Evolutionary conservation across 2,797 vertebrate species (phyloP), one percentile per base, ranked within the genome.

Genomic region (Anguilla obscura): DNA sequence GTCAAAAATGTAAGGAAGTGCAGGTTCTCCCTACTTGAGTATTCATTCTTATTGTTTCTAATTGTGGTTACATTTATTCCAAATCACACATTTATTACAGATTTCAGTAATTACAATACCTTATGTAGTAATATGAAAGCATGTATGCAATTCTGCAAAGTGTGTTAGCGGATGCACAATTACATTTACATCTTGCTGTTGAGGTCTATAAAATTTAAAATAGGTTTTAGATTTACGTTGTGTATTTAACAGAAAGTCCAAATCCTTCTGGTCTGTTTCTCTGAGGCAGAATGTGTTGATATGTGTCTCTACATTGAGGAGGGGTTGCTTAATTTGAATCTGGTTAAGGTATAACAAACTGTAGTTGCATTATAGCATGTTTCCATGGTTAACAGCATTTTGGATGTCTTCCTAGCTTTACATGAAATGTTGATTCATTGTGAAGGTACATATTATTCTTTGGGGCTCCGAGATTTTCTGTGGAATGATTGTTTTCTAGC

Each of bases 91-190:
- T 21, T n/a, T 30, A 27, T 30, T 12, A 30, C 27, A 74, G 69
- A 74, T 74, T 74, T 9, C 71, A 40, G 71, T 40, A 33, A 74
- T 74, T 74, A 76, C 71, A 76, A 40, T 76, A 33, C 30, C 71
- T 76, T 76, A 40, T 76, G 71, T 14, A 14, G 33, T 33, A 36
- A 76, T 16, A 76, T 76, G 71, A 76, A 36, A 16, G 71, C 8
- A 36, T 76, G 16, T 76, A 3, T 76, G 54, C 60, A 71, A 40
- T 33, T 76, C 33, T 16, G 71, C 14, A 18, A 40, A 6, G 3
- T 66, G 21, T 66, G 63, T 63, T 24, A 18, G 58, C 58, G 0
- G 50, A 45, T 45, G 40, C 40, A 45, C 40, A 45, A 45, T 45
- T 52, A 52, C 50, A 52, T 52, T 52, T 52, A 12, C 14, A 56